These are phyloP conservation scores for Thaumetopoea pityocampa DNA, from an alignment of 1,140 invertebrate species.

Conservation along the genomic window DNA sequence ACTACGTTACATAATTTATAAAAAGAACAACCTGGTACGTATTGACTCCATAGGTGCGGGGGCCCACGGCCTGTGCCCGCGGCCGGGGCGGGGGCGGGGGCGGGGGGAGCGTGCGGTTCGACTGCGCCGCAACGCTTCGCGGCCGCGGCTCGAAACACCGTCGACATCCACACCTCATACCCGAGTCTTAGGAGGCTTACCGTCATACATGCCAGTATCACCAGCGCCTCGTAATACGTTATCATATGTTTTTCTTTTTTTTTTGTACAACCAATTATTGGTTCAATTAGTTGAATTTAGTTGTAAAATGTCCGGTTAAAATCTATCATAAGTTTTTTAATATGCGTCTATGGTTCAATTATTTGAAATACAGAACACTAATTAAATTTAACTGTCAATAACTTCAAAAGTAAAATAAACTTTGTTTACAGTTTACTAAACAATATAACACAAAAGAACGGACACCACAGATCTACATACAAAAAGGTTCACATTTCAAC, in stretches of 20 bases:
- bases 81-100: conserved; percentile 11
- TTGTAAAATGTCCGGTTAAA: neutral
- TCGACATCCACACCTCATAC: conserved; percentile 65
- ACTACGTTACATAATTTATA: too few relatives aligned
- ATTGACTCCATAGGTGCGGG: conserved; percentile 42
- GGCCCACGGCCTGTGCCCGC: conserved; percentile 6
- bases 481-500: conserved; percentile 10
- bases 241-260: conserved; percentile 34
- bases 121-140: conserved; percentile 27
- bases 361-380: too few relatives aligned
- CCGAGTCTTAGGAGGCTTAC: conserved; percentile 52
- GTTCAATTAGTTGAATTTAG: neutral
- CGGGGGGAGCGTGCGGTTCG: conserved; percentile 21
- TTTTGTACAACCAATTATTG: neutral
- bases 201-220: conserved; percentile 59
- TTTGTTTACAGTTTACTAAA: neutral
- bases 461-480: conserved; percentile 12
- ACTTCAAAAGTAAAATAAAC: neutral
- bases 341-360: too few relatives aligned
- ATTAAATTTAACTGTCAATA: too few relatives aligned
- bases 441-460: conserved; percentile 3
- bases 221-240: conserved; percentile 46
- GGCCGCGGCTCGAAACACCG: conserved; percentile 57
- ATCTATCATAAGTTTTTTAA: too few relatives aligned
- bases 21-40: conserved; percentile 39